Conservation (phyloP, 2,888 invertebrate species). For the Acanthosepion lycidas region DNA sequence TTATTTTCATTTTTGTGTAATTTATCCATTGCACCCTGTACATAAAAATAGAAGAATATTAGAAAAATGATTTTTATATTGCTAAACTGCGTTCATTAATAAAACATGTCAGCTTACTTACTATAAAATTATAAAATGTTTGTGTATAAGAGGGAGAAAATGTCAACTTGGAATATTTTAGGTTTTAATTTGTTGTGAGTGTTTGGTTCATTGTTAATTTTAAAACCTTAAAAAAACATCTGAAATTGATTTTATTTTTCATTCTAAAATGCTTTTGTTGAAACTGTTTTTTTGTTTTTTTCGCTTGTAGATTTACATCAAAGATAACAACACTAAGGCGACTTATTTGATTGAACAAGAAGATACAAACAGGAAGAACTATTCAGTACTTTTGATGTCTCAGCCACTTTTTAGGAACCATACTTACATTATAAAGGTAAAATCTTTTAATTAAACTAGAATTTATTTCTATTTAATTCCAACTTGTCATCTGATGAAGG, state of each 20-base stretch:
- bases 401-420: constrained; percentile 34
- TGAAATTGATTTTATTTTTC: too few relatives aligned
- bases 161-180: too few relatives aligned
- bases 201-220: background rate
- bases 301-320: background rate
- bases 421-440: constrained; percentile 33
- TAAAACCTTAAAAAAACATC: too few relatives aligned
- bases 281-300: background rate
- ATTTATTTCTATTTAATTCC: background rate
- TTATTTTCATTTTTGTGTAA: too few relatives aligned
- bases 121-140: too few relatives aligned
- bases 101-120: too few relatives aligned
- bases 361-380: background rate
- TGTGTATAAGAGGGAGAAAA: too few relatives aligned
- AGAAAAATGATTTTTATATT: too few relatives aligned
- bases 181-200: background rate
- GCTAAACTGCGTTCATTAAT: too few relatives aligned
- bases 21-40: too few relatives aligned
- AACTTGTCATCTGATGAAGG: background rate
- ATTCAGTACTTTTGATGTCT: background rate
- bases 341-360: background rate
- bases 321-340: background rate
- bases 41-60: too few relatives aligned
- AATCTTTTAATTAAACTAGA: background rate
- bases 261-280: background rate